A percentile compares a stretch with the other conserved stretches of the same genome.
These are phyloP conservation scores for Myotis daubentonii DNA, from an alignment of 2,797 vertebrate species.

Conservation along the genomic window DNA sequence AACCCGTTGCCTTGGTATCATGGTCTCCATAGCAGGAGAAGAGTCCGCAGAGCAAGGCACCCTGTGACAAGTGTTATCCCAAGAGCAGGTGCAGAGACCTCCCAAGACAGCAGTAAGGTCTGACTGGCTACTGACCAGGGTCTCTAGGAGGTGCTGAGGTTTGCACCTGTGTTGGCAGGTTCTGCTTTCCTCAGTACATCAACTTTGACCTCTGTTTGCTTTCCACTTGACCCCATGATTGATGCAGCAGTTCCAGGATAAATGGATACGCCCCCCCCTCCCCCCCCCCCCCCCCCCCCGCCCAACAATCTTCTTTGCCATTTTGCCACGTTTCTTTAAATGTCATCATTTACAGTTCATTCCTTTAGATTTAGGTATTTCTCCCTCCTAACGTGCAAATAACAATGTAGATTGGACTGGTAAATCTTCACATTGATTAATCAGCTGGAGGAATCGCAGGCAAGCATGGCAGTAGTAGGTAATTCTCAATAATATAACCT, in stretches of 20 bases:
- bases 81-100: not conserved
- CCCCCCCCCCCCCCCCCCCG: not conserved
- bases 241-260: not conserved
- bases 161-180: not conserved
- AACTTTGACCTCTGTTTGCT: not conserved
- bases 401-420: not conserved
- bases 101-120: not conserved
- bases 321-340: not conserved
- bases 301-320: not conserved
- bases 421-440: not conserved
- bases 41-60: not conserved
- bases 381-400: not conserved
- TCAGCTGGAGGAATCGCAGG: conserved; percentile 27
- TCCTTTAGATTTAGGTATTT: not conserved
- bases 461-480: not conserved
- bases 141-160: not conserved
- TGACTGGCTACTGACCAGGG: not conserved
- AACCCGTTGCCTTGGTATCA: not conserved
- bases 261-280: not conserved
- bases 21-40: not conserved
- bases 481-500: conserved; percentile 5
- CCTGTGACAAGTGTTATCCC: not conserved
- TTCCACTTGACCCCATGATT: not conserved
- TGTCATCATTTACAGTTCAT: not conserved
- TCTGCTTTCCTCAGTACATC: not conserved